Conservation (phyloP, 2,797 vertebrate species). For the Enteromius trimaculatus region DNA sequence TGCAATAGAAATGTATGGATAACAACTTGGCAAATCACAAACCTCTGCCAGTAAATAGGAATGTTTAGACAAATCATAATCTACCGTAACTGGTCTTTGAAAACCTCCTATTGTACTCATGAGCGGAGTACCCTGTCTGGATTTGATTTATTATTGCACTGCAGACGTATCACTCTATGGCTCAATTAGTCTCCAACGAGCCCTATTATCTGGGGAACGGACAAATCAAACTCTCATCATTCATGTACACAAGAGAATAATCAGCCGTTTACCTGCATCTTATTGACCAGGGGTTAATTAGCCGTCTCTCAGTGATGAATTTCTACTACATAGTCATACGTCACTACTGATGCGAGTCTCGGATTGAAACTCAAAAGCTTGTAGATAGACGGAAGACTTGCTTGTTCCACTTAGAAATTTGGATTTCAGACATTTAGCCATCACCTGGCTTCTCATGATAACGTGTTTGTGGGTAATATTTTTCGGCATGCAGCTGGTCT, state of each 20-base stretch:
- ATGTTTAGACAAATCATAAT: not conserved
- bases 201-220: constrained; percentile 20
- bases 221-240: constrained; percentile 38
- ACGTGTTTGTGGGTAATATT: constrained; percentile 70
- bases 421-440: constrained; percentile 60
- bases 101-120: not conserved
- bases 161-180: constrained; percentile 11
- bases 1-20: not conserved
- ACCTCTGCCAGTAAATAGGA: not conserved
- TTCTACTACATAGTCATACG: not conserved
- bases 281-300: constrained; percentile 46
- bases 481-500: constrained; percentile 68
- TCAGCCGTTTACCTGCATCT: constrained; percentile 46
- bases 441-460: constrained; percentile 73
- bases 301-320: constrained; percentile 27
- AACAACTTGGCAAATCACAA: not conserved
- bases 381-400: constrained; percentile 19
- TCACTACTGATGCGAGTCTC: constrained; percentile 6
- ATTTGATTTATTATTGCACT: constrained; percentile 25
- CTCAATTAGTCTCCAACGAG: constrained; percentile 38
- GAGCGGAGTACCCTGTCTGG: constrained; percentile 5
- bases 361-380: constrained; percentile 29
- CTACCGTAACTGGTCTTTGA: not conserved
- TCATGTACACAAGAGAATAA: constrained; percentile 44
- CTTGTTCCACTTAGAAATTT: constrained; percentile 41